phyloP scores from a whole-genome alignment of 1,140 invertebrate species.

The Zaprionus inermis region DNA sequence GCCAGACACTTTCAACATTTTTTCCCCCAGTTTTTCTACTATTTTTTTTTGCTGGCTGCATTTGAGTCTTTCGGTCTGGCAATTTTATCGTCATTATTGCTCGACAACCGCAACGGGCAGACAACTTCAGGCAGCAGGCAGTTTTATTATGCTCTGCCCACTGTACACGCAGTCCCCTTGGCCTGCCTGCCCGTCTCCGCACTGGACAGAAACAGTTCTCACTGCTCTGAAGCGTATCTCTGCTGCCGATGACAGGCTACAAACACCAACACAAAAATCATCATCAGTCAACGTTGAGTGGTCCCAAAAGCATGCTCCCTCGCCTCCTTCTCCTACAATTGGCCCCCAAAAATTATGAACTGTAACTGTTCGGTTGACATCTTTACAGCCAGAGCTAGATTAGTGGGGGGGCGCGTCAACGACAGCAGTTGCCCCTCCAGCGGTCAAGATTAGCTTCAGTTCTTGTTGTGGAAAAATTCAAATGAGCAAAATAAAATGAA shows the following conservation, averaged over 20 bases:
- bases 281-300: constrained; percentile 53
- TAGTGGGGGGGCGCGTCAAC: not conserved
- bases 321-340: not conserved
- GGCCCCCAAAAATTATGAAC: constrained; percentile 37
- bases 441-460: constrained; percentile 29
- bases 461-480: constrained; percentile 1
- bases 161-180: constrained; percentile 1
- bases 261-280: constrained; percentile 42
- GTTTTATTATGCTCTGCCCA: constrained; percentile 30
- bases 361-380: constrained; percentile 35
- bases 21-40: not conserved
- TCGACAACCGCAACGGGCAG: constrained; percentile 37
- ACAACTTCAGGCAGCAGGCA: constrained; percentile 34
- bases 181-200: not conserved
- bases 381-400: not conserved
- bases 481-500: not conserved
- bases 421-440: constrained; percentile 13
- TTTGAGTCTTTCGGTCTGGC: constrained; percentile 9
- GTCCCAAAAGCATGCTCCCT: not conserved
- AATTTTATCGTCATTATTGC: constrained; percentile 38
- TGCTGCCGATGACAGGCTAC: constrained; percentile 49
- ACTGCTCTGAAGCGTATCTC: constrained; percentile 13
- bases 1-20: constrained; percentile 15
- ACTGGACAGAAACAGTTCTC: not conserved
- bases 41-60: constrained; percentile 1